Evolutionary conservation across 2,888 invertebrate genomes (phyloP).

Genomic region (Eumerus sabulonum): DNA sequence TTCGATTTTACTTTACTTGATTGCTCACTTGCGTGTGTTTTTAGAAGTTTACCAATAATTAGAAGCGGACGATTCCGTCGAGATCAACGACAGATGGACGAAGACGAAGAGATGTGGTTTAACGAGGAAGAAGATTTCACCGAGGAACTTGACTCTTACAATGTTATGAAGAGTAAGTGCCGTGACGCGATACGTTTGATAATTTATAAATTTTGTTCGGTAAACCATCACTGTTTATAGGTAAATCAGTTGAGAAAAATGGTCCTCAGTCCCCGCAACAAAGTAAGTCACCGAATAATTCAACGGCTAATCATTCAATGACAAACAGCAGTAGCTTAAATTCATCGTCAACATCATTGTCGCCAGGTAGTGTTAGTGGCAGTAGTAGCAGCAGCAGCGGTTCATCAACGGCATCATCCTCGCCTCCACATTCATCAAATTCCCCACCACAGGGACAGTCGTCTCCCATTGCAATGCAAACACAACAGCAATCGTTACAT

Average conservation of each 20-base stretch:
- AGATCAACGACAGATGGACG: conserved; percentile 95
- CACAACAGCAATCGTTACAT: conserved; percentile 75
- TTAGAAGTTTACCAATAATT: conserved; percentile 82
- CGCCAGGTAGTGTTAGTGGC: conserved; percentile 73
- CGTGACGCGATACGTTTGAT: neutral
- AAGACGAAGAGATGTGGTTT: conserved; percentile 99
- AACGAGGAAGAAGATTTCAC: conserved; percentile 97
- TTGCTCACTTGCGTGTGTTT: neutral
- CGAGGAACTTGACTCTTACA: conserved; percentile 82
- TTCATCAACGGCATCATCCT: conserved; percentile 67
- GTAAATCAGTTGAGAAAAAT: conserved; percentile 74
- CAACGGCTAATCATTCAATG: conserved; percentile 68
- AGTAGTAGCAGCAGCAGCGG: conserved; percentile 72
- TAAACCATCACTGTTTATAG: conserved; percentile 39
- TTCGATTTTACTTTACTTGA: neutral
- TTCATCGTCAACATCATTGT: conserved; percentile 73
- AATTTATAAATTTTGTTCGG: conserved; percentile 16
- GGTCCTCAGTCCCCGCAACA: conserved; percentile 76
- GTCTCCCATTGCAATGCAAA: conserved; percentile 75
- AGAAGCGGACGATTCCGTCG: conserved; percentile 88
- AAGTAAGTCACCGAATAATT: conserved; percentile 76
- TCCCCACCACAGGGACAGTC: conserved; percentile 63
- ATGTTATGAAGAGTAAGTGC: conserved; percentile 78
- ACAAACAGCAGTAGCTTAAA: conserved; percentile 75
- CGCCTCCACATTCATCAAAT: conserved; percentile 66